phyloP scores from a whole-genome alignment of 1,140 invertebrate species.

The Drosophila yakuba region DNA sequence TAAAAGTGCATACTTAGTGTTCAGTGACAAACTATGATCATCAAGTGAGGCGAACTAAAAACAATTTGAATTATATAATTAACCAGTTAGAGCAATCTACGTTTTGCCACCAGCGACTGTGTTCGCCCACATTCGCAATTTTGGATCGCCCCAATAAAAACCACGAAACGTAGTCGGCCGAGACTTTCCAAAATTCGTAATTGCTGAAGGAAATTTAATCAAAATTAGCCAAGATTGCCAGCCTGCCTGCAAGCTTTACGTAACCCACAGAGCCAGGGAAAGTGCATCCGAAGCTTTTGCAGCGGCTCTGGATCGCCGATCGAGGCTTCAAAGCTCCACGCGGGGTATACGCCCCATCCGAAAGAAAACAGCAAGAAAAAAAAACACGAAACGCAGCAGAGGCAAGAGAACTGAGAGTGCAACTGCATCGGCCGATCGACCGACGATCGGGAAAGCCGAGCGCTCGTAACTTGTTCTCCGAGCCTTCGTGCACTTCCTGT shows the following conservation, averaged over 20 bases:
- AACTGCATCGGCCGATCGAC: constrained; percentile 47
- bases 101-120: constrained; percentile 49
- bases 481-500: constrained; percentile 78
- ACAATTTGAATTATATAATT: constrained; percentile 58
- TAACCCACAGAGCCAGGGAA: constrained; percentile 42
- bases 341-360: constrained; percentile 56
- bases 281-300: constrained; percentile 63
- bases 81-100: constrained; percentile 45
- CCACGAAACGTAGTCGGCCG: constrained; percentile 50
- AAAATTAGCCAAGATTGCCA: constrained; percentile 50
- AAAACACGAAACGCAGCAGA: not conserved
- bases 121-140: constrained; percentile 38
- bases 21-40: constrained; percentile 60
- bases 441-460: constrained; percentile 28
- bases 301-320: constrained; percentile 44
- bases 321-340: constrained; percentile 58
- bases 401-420: constrained; percentile 34
- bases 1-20: constrained; percentile 41
- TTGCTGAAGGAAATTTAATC: constrained; percentile 62
- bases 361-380: not conserved
- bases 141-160: constrained; percentile 38
- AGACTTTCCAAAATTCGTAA: constrained; percentile 44
- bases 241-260: constrained; percentile 26
- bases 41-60: constrained; percentile 52
- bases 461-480: constrained; percentile 75